phyloP scores from a whole-genome alignment of 2,113 vertebrate genomes.

The Ctenodactylus gundi region DNA sequence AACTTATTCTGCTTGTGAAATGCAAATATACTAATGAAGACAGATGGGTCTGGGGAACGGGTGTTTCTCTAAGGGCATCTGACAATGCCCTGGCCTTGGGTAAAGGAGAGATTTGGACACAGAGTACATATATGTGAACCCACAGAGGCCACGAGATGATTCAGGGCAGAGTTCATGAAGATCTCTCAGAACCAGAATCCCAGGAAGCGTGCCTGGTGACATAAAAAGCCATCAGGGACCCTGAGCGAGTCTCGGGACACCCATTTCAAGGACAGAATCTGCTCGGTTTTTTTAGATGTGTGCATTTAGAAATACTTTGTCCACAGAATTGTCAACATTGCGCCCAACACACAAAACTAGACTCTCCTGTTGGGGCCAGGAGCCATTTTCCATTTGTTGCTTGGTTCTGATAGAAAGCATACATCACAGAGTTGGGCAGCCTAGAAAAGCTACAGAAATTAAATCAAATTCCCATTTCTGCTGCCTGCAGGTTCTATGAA shows the following conservation, averaged over 20 bases:
- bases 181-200: neutral
- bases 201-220: neutral
- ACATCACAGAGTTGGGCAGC: neutral
- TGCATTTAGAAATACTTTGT: no score
- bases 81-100: neutral
- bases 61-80: neutral
- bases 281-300: neutral
- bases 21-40: constrained; percentile 32
- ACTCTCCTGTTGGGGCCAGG: neutral
- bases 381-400: neutral
- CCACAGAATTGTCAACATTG: neutral
- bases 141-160: neutral
- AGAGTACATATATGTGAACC: rapidly evolving
- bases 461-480: neutral
- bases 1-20: constrained; percentile 36
- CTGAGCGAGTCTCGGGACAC: rapidly evolving
- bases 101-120: neutral
- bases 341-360: neutral
- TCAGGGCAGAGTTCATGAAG: neutral
- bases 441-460: neutral
- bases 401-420: neutral
- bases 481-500: neutral
- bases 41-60: constrained; percentile 34
- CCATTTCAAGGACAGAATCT: neutral
- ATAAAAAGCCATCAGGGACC: neutral